These are phyloP conservation scores for Pogonus chalceus DNA, from an alignment of 1,140 invertebrate species.

Conservation along the genomic window DNA sequence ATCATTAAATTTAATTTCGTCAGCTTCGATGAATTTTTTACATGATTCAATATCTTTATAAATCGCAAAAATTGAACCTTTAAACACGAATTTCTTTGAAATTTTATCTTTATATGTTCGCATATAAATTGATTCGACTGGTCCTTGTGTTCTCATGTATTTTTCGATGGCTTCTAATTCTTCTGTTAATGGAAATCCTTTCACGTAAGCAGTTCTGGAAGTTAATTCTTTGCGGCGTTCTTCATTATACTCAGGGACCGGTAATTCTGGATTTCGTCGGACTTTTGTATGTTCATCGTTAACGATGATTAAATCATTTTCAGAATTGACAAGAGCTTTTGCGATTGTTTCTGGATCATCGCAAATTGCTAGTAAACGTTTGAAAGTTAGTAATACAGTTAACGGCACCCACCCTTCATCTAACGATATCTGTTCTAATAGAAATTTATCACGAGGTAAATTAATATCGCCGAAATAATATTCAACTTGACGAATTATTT, in stretches of 20 bases:
- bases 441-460: constrained; percentile 79
- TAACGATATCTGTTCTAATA: constrained; percentile 69
- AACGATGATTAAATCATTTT: constrained; percentile 62
- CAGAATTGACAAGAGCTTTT: constrained; percentile 63
- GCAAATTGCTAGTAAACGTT: constrained; percentile 66
- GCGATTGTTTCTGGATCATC: constrained; percentile 61
- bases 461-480: constrained; percentile 77
- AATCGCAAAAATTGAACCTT: constrained; percentile 83
- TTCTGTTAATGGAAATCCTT: constrained; percentile 72
- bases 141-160: constrained; percentile 61
- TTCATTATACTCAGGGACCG: constrained; percentile 77
- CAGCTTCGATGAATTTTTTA: constrained; percentile 49
- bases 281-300: constrained; percentile 77
- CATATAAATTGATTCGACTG: constrained; percentile 68
- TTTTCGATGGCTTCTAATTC: constrained; percentile 61
- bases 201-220: constrained; percentile 72
- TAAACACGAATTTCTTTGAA: constrained; percentile 57
- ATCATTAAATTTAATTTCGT: constrained; percentile 62
- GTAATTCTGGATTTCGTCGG: constrained; percentile 61
- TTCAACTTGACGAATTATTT: constrained; percentile 52
- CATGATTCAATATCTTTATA: constrained; percentile 67
- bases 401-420: constrained; percentile 88
- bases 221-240: constrained; percentile 68
- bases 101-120: constrained; percentile 57
- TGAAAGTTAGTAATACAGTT: constrained; percentile 77